A percentile compares a stretch with the other conserved stretches of the same genome.
Evolutionary conservation across 2,113 vertebrate genomes (phyloP).

Genomic region (Xiphophorus hellerii): DNA sequence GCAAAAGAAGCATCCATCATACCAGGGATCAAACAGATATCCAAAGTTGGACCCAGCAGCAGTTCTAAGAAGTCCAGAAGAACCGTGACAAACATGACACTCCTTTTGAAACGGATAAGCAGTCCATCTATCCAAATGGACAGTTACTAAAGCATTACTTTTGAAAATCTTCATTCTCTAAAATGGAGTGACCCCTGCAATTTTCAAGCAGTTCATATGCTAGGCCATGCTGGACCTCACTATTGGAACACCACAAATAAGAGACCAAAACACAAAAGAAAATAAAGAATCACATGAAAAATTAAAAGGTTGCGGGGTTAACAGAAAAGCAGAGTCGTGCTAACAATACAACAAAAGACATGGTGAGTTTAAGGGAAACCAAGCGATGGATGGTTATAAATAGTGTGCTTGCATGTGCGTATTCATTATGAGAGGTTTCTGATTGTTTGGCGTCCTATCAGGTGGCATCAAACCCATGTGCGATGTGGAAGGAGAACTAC

Average conservation of each 20-base stretch:
- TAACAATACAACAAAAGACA: constrained; percentile 67
- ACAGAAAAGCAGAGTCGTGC: constrained; percentile 29
- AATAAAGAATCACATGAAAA: constrained; percentile 53
- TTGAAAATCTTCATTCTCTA: background rate
- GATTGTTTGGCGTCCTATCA: constrained; percentile 92
- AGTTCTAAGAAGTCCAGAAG: too few species aligned
- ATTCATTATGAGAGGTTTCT: constrained; percentile 90
- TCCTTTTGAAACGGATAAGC: background rate
- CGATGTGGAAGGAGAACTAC: constrained; percentile 89
- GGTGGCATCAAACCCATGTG: constrained; percentile 90
- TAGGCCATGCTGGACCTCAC: constrained; percentile 16
- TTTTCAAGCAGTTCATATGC: background rate
- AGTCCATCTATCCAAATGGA: background rate
- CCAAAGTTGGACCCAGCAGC: too few species aligned
- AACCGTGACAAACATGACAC: background rate
- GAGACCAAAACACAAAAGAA: constrained; percentile 49
- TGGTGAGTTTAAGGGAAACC: constrained; percentile 79
- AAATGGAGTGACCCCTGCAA: constrained; percentile 8
- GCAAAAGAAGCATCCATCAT: too few species aligned
- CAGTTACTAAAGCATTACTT: background rate
- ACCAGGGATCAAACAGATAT: too few species aligned
- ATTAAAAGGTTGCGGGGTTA: constrained; percentile 45
- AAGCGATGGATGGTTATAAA: constrained; percentile 84
- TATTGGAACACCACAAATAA: constrained; percentile 61
- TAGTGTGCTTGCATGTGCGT: constrained; percentile 73